Evolutionary conservation across 2,797 vertebrate genomes (phyloP), one percentile per base, ranked within the genome.

Genomic region (Orestias chungarensis): DNA sequence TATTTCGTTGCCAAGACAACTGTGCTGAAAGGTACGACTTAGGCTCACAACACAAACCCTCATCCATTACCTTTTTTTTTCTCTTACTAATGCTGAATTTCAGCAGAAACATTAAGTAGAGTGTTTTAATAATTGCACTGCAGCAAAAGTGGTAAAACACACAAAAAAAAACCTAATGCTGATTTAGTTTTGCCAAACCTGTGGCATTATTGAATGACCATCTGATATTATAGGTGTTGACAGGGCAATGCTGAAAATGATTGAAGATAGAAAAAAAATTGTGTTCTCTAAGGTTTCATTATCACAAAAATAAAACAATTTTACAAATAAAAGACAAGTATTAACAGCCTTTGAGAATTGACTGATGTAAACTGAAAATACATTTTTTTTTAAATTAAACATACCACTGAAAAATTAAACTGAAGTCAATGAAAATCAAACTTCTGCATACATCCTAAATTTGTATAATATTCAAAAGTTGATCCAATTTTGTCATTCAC

Each of bases 1-100:
- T 98, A 78, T 99, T 99, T 86, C 98, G 97, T 92, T 99, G 98
- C 95, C 98, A 99, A 91, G 98, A 99, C 96, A 99, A 97, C 96
- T 99, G 98, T 70, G 97, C 96, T 0, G 98, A 99, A 92, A 95
- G 98, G 98, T 98, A 96, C 74, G 95, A 75, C 6, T 23, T 67
- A 68, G 57, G 9, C 33, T 57, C 42, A 66, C 62, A 77, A 74
- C 38, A 80, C 71, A 65, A n/a, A 78, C 7, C 52, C 31, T 20
- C 54, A 61, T 71, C 66, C 68, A 46, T 61, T 25, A 47, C 18
- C 57, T 50, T 66, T 35, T 29, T 42, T 6, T 12, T 35, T 68
- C 38, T 38, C 25, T 43, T 64, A 54, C 20, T 18, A 47, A 11
- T 47, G 25, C 7, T 9, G 46, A 68, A 47, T 49, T 8, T 6